phyloP scores from a whole-genome alignment of 2,797 vertebrate species.

The Phataginus tricuspis region DNA sequence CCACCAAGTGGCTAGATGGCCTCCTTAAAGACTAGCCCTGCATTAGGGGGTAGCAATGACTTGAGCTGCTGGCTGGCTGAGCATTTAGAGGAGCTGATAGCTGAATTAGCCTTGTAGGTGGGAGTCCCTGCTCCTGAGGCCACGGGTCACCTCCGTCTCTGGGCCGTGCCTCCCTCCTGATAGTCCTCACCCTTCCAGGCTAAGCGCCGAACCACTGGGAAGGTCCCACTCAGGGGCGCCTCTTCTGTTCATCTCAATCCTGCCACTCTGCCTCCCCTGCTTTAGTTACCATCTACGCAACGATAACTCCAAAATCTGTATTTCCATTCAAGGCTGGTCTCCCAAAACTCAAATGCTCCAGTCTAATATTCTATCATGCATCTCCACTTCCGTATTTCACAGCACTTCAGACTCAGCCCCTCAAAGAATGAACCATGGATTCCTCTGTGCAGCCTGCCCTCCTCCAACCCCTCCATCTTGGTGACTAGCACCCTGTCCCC shows the following conservation, averaged over 20 bases:
- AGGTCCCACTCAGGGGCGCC: neutral
- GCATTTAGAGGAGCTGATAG: neutral
- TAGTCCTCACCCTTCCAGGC: neutral
- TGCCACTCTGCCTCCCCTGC: neutral
- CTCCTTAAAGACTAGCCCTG: too few relatives aligned
- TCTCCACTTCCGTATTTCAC: neutral
- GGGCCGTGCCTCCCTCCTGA: neutral
- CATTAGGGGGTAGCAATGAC: too few relatives aligned
- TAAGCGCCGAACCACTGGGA: neutral
- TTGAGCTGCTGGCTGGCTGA: neutral
- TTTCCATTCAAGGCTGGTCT: neutral
- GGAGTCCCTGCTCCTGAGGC: neutral
- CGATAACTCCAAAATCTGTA: too few relatives aligned
- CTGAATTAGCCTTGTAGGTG: neutral
- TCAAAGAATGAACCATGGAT: neutral
- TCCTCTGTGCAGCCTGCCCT: neutral
- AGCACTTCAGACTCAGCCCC: neutral
- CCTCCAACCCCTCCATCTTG: neutral
- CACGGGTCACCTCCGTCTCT: accelerated
- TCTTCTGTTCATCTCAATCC: neutral
- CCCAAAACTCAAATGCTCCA: neutral
- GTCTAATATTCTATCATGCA: accelerated
- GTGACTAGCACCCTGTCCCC: accelerated
- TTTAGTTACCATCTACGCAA: too few relatives aligned
- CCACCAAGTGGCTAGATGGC: neutral